Evolutionary conservation across 2,113 vertebrate species (phyloP), one percentile per base, ranked within the genome.

Genomic region (Pollimyrus isidori): DNA sequence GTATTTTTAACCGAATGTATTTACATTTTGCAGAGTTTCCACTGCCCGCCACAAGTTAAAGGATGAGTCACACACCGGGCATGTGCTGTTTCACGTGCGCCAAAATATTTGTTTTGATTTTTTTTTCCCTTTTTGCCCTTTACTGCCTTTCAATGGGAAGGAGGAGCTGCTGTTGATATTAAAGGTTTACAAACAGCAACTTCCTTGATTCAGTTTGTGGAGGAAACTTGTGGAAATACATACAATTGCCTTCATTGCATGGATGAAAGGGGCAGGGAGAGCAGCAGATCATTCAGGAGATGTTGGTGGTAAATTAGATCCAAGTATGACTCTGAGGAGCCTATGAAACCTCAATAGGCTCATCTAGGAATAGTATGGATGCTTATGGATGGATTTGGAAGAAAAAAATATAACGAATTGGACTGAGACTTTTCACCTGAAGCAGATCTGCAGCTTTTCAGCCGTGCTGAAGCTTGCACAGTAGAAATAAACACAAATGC

Each of bases 1-100:
- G 94, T 96, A 96, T 95, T 96, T 96, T 96, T 96, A 96, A 95
- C 95, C 93, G 92, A 93, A 94, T 93, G 93, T 93, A 96, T 96
- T 96, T 95, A 95, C 95, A 95, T 96, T 95, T 42, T 95, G 94
- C 95, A 94, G 93, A 95, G 92, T 96, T 96, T 96, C 96, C 96
- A 96, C 95, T 95, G 95, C 94, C 95, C 94, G 93, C 89, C 87
- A 58, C 88, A 85, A 90, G 91, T 91, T 91, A 91, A 93, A 93
- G 92, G 94, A 94, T 94, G 95, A 93, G 93, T 95, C 93, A 93
- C 94, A 93, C 93, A 93, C 89, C 93, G 91, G 90, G 89, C 89
- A 91, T 92, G 93, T 91, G 93, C 73, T 90, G 92, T 90, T 87
- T 90, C 88, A 85, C 88, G 58, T 89, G 92, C 89, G 89, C 90